Evolutionary conservation across 1,140 invertebrate species (phyloP), one percentile per base, ranked within the genome.

Genomic region (Diuraphis noxia): DNA sequence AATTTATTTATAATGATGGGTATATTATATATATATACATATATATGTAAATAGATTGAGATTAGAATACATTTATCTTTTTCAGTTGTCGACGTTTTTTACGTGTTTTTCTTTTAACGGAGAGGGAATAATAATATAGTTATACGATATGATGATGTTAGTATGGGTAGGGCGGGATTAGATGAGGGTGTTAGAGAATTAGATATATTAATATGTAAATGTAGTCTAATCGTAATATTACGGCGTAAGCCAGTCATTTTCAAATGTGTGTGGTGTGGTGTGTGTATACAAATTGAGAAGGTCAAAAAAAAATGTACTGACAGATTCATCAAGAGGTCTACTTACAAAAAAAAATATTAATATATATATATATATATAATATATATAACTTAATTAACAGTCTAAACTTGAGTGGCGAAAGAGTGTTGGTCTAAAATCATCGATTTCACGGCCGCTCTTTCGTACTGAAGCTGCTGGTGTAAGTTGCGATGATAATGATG

Each of bases 271-370:
- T 40, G 63, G 77, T 38, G 36, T n/a, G 21, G n/a, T 21, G 25
- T 79, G 36, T 36, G 77, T 49, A 36, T 82, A 91, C 89, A 91
- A 91, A 81, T 82, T 40, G 89, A 91, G 43, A 91, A 46, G 89
- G 89, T 91, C 89, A 89, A 89, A 89, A 88, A 87, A 90, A 81
- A 91, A 91, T 41, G 77, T 49, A 91, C 77, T 36, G 89, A 91
- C 89, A 91, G 89, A 79, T 91, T 91, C 72, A 91, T 91, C 89
- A 91, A 91, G 89, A 91, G 81, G 89, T 91, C 89, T 91, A 91
- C 89, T 91, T 91, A 91, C 81, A 91, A 81, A 90, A 90, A 88
- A 89, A 89, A 82, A 49, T 43, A 43, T 19, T 56, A 63, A 40
- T 77, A 43, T 72, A 52, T 46, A 90, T 46, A 90, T 46, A 81